Evolutionary conservation across 2,113 vertebrate genomes (phyloP), one percentile per base, ranked within the genome.

Genomic region (Tenebrosternarchus preto): DNA sequence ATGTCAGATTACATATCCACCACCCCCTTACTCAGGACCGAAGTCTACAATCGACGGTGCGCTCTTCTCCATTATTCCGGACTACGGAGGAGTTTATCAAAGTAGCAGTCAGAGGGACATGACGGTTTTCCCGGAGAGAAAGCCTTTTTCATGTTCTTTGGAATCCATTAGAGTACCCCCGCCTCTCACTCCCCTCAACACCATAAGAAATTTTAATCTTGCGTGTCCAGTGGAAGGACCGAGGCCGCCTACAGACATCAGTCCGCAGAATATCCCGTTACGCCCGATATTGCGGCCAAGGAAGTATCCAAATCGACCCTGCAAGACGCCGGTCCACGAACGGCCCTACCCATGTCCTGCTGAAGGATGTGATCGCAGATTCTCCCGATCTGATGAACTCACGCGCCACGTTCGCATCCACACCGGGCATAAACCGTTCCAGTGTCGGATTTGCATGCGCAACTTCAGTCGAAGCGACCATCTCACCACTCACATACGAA

Each of bases 401-500:
- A 97, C 95, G 36, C 85, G 96, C 0, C 96, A 97, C 91, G 93
- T 97, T 84, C 94, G 96, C 76, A 97, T 97, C 90, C 96, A 98
- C 91, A 98, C 96, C 0, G 96, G 96, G 0, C 95, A 96, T 89
- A 96, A 96, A 29, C 96, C 96, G 1, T 98, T 97, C 88, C 95
- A 96, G 92, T 98, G 96, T 87, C 94, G 95, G 77, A 96, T 97
- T 88, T 98, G 96, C 90, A 94, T 96, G 95, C 86, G 96, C 67
- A 95, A 89, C 92, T 98, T 98, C 91, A 96, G 96, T 91, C 95
- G 96, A 39, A 97, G 96, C 78, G 96, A 97, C 91, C 96, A 98
- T 88, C 93, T 98, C 71, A 96, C 96, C 87, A 97, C 96, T 8
- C 96, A 98, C 89, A 97, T 97, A 77, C 96, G 96, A 78, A 98